Evolutionary conservation across 2,888 invertebrate genomes (phyloP).

Genomic region (Callimorpha dominula): DNA sequence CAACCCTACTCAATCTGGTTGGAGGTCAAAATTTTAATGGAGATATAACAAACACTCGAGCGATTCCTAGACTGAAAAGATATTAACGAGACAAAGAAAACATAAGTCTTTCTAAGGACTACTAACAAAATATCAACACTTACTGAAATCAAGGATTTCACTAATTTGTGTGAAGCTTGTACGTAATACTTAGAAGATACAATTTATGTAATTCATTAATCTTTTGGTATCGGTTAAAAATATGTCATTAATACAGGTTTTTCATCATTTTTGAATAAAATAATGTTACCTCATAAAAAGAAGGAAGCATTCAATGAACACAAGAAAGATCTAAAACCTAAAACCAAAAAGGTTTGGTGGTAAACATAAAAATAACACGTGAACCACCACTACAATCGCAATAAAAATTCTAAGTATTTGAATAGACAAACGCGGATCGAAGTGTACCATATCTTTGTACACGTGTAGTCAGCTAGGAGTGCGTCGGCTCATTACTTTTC

Average conservation of each 20-base stretch:
- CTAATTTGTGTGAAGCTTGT: not conserved
- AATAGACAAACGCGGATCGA: not conserved
- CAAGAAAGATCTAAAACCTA: not conserved
- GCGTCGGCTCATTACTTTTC: slow-evolving; percentile 68
- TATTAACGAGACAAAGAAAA: slow-evolving; percentile 45
- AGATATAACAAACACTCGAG: slow-evolving; percentile 48
- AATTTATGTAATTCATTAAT: not conserved
- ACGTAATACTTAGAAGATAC: not conserved
- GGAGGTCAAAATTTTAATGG: slow-evolving; percentile 34
- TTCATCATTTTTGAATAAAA: too few species aligned
- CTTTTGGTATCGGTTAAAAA: not conserved
- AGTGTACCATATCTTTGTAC: not conserved
- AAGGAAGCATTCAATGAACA: not conserved
- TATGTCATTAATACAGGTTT: too few species aligned
- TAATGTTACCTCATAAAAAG: not conserved
- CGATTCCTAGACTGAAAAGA: slow-evolving; percentile 56
- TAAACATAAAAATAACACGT: not conserved
- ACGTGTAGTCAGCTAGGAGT: not conserved
- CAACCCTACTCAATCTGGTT: slow-evolving; percentile 39
- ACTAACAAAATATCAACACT: not conserved
- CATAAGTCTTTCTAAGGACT: slow-evolving; percentile 14
- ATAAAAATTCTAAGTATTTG: slow-evolving; percentile 4
- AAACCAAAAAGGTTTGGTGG: not conserved
- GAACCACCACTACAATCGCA: slow-evolving; percentile 7
- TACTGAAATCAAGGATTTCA: not conserved